phyloP scores from a whole-genome alignment of 2,797 vertebrate species.

The Anas bernieri region DNA sequence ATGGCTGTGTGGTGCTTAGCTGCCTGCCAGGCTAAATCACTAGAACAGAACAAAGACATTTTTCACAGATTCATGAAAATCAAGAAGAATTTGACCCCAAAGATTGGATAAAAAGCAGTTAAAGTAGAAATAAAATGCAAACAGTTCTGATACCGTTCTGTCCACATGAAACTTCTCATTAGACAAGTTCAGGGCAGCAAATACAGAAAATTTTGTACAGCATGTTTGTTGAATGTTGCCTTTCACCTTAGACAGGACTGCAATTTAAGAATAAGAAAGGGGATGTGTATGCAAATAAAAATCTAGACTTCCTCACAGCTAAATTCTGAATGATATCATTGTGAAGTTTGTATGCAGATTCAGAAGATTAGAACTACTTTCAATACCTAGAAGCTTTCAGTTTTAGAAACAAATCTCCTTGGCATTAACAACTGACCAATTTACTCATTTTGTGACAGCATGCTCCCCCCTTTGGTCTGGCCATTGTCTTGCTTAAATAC shows the following conservation, averaged over 20 bases:
- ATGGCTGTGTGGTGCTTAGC: no score
- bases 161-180: not conserved
- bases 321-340: not conserved
- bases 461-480: no score
- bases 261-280: not conserved
- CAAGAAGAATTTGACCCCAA: not conserved
- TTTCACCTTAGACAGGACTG: not conserved
- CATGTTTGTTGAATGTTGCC: not conserved
- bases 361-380: not conserved
- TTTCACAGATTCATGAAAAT: not conserved
- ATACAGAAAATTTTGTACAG: not conserved
- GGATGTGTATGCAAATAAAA: not conserved
- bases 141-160: not conserved
- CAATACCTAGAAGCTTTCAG: not conserved
- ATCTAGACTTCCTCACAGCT: not conserved
- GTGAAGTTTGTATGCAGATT: not conserved
- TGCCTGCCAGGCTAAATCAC: no score
- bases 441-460: not conserved
- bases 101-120: not conserved
- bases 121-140: not conserved
- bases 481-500: no score
- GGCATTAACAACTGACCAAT: not conserved
- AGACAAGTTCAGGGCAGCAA: not conserved
- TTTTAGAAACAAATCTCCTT: not conserved
- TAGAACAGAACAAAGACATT: not conserved